Evolutionary conservation across 1,140 invertebrate species (phyloP).

Genomic region (Platorchestia sp.): DNA sequence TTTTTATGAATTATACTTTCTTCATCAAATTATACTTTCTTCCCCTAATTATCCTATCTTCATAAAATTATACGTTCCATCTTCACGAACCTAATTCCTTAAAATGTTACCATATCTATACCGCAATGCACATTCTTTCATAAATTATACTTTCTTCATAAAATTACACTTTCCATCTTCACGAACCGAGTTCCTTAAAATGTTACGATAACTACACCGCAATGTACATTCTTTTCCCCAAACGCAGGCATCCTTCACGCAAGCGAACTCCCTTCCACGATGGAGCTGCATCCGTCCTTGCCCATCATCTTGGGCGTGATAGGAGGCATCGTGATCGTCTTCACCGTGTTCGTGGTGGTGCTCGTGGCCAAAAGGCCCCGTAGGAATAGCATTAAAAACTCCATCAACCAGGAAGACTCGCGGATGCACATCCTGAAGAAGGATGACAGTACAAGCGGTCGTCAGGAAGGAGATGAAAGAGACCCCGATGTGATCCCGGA

Average conservation of each 20-base stretch:
- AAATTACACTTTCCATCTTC: no score
- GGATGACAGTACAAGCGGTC: constrained; percentile 63
- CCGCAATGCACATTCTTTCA: no score
- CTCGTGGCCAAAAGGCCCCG: constrained; percentile 63
- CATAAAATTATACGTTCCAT: no score
- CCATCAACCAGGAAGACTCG: constrained; percentile 63
- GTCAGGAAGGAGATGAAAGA: constrained; percentile 65
- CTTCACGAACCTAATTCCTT: no score
- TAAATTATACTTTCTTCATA: no score
- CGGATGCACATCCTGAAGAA: constrained; percentile 64
- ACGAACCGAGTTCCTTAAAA: not conserved
- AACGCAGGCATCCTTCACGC: constrained; percentile 61
- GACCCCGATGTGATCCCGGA: constrained; percentile 65
- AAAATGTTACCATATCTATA: no score
- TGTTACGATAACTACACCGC: not conserved
- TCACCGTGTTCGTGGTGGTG: constrained; percentile 65
- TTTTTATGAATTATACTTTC: no score
- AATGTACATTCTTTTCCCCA: not conserved
- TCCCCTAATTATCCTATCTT: no score
- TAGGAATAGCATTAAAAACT: constrained; percentile 59
- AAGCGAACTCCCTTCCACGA: constrained; percentile 63
- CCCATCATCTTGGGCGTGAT: constrained; percentile 66
- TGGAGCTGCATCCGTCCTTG: constrained; percentile 66
- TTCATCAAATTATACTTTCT: no score
- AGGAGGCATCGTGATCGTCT: constrained; percentile 65